A percentile compares a stretch with the other conserved stretches of the same genome.
Evolutionary conservation across 2,888 invertebrate species (phyloP).

Genomic region (Brenthis hecate): DNA sequence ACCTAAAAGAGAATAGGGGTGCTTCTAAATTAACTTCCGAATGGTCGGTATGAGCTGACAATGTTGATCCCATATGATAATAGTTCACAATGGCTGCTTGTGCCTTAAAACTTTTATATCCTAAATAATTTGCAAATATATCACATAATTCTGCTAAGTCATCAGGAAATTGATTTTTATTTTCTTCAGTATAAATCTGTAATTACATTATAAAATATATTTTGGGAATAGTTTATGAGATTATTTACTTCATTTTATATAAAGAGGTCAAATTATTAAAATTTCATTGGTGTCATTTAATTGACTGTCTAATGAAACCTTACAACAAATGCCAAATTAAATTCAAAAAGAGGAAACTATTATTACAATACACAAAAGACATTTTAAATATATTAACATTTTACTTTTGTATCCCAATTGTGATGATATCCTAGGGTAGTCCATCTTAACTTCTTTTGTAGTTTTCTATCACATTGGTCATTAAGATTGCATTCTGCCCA

Average conservation of each 20-base stretch:
- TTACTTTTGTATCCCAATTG: constrained; percentile 97
- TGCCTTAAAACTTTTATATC: constrained; percentile 85
- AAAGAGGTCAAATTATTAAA: too few relatives aligned
- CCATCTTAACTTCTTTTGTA: constrained; percentile 89
- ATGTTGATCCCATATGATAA: constrained; percentile 95
- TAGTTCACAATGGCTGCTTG: constrained; percentile 98
- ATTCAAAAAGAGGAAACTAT: too few relatives aligned
- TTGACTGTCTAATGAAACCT: too few relatives aligned
- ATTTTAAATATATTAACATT: constrained; percentile 47
- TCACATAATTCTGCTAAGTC: constrained; percentile 86
- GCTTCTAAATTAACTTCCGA: constrained; percentile 93
- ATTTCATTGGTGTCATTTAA: too few relatives aligned
- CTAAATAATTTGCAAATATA: constrained; percentile 83
- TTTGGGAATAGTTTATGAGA: too few relatives aligned
- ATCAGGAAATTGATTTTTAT: constrained; percentile 86
- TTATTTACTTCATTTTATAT: too few relatives aligned
- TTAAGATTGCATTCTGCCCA: constrained; percentile 83
- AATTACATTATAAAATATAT: constrained; percentile 45
- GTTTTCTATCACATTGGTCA: constrained; percentile 58
- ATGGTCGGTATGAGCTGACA: constrained; percentile 97
- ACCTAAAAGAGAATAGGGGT: constrained; percentile 96
- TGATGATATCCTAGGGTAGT: constrained; percentile 98
- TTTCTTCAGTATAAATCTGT: constrained; percentile 87
- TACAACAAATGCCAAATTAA: too few relatives aligned
- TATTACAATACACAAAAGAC: constrained; percentile 12